Evolutionary conservation across 2,797 vertebrate species (phyloP).

Genomic region (Apogon talboti): DNA sequence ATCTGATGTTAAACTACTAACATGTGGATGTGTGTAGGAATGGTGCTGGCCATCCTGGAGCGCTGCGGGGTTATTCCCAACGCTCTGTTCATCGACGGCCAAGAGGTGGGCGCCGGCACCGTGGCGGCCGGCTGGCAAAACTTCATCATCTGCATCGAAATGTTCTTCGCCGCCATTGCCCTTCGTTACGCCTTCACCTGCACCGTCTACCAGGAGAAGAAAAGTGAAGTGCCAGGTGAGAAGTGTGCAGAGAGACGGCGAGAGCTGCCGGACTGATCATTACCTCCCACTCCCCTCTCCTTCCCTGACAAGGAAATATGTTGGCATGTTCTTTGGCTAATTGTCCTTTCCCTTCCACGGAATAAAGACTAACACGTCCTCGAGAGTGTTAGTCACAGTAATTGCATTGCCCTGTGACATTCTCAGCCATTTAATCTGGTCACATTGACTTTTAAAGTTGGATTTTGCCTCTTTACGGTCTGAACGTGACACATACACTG

Average conservation of each 20-base stretch:
- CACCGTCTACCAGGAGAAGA: conserved; percentile 92
- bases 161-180: conserved; percentile 93
- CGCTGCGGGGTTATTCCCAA: conserved; percentile 91
- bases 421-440: conserved; percentile 2
- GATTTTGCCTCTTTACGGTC: neutral
- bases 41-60: conserved; percentile 93
- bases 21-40: conserved; percentile 77
- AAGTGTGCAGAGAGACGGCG: neutral
- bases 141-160: conserved; percentile 96
- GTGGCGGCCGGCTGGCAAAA: conserved; percentile 97
- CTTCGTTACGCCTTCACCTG: conserved; percentile 92
- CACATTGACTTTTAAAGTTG: conserved; percentile 4
- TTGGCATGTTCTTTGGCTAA: conserved; percentile 35
- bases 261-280: conserved; percentile 9
- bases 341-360: conserved; percentile 19
- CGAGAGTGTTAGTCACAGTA: conserved; percentile 23
- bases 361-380: conserved; percentile 18
- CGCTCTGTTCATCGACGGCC: conserved; percentile 86
- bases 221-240: conserved; percentile 88
- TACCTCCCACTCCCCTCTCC: neutral
- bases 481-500: neutral
- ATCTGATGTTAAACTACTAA: neutral
- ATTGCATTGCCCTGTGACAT: conserved; percentile 15
- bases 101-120: conserved; percentile 90
- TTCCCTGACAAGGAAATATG: conserved; percentile 5